These are phyloP conservation scores for Acropternis orthonyx DNA, from an alignment of 2,797 vertebrate genomes.

Conservation along the genomic window DNA sequence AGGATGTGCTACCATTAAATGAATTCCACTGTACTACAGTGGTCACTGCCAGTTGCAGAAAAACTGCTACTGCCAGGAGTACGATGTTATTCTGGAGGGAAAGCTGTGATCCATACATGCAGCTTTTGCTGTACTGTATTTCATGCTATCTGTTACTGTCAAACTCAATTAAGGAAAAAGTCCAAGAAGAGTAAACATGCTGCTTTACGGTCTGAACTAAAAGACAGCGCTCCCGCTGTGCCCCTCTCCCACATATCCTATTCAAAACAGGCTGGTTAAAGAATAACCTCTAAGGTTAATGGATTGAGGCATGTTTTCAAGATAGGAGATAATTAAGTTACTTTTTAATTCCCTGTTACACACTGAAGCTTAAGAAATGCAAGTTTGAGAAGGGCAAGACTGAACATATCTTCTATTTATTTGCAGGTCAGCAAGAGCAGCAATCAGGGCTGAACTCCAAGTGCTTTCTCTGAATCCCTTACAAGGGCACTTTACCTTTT, in stretches of 20 bases:
- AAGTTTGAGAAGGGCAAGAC: background rate
- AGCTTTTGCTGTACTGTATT: background rate
- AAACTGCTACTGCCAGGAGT: background rate
- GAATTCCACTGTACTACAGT: background rate
- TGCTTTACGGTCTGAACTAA: background rate
- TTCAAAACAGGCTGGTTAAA: slow-evolving; percentile 23
- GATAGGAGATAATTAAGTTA: slow-evolving; percentile 4
- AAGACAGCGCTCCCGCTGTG: background rate
- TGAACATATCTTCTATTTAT: background rate
- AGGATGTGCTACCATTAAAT: background rate
- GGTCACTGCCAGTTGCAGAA: background rate
- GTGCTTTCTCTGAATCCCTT: background rate
- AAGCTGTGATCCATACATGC: background rate
- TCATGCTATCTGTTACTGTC: background rate
- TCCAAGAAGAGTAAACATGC: background rate
- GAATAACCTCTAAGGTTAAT: slow-evolving; percentile 8
- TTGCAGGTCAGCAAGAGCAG: background rate
- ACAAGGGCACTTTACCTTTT: background rate
- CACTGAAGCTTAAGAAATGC: background rate
- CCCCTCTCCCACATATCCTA: background rate
- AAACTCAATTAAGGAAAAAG: background rate
- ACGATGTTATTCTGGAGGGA: background rate
- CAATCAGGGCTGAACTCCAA: background rate
- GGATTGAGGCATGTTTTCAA: background rate
- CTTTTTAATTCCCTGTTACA: slow-evolving; percentile 23